Conservation (phyloP, 92 coral and sea anemone species). For the Bergia puertoricense region DNA sequence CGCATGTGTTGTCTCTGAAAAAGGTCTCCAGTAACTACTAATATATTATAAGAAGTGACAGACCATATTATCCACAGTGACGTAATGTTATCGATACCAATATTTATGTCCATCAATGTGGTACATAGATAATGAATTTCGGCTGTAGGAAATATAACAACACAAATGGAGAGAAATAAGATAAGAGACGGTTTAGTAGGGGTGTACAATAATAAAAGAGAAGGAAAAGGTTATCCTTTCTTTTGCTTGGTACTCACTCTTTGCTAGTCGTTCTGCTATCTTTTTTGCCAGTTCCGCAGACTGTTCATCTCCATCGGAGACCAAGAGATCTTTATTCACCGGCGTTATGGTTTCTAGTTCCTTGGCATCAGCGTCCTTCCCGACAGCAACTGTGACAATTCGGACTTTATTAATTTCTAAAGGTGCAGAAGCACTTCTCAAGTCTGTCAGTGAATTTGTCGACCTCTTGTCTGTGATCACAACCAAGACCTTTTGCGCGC, state of each 20-base stretch:
- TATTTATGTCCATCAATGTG: too few species aligned
- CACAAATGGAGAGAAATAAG: too few species aligned
- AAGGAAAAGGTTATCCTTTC: too few species aligned
- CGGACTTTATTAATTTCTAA: slow-evolving; percentile 21
- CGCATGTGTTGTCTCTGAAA: too few species aligned
- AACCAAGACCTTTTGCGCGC: slow-evolving; percentile 21
- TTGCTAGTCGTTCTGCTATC: background rate
- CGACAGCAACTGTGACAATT: slow-evolving; percentile 25
- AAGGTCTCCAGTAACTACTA: too few species aligned
- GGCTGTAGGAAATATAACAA: too few species aligned
- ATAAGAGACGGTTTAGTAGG: too few species aligned
- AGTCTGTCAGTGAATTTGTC: slow-evolving; percentile 21
- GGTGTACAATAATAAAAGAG: too few species aligned
- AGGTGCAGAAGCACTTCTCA: slow-evolving; percentile 23
- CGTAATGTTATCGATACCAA: too few species aligned
- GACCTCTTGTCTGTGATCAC: slow-evolving; percentile 25
- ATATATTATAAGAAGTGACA: too few species aligned
- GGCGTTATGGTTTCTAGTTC: slow-evolving; percentile 33
- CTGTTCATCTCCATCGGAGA: slow-evolving; percentile 18
- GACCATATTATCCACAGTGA: too few species aligned
- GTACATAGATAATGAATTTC: too few species aligned
- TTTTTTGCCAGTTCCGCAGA: slow-evolving; percentile 28
- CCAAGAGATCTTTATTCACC: slow-evolving; percentile 29
- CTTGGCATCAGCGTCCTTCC: slow-evolving; percentile 6
- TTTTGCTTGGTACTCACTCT: slow-evolving; percentile 1